Base-by-base conservation (phyloP, 2,888 invertebrate genomes). In the Gastrophysa polygoni region DNA sequence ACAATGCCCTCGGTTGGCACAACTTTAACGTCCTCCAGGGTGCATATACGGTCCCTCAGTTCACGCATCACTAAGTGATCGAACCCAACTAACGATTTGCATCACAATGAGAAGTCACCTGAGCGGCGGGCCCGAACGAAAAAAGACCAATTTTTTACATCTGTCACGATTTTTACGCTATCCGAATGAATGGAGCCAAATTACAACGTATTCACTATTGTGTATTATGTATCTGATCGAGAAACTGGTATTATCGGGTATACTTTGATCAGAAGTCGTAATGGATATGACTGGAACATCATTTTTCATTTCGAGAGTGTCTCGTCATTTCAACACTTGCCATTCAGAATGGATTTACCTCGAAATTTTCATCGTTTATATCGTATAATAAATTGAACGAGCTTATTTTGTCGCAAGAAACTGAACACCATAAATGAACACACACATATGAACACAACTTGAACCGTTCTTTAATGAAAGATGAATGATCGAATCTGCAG, bases 81-180 rank as follows among this genome's bases (percentile, higher is more conserved):
- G 71, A 70, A 72, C 71, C 8, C 68, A 73, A 76, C 76, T 75
- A 74, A 75, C 74, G 71, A 73, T 75, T 72, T 76, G 70, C 74
- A 76, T 75, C 64, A 76, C 71, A 76, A 76, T 74, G 63, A 58
- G 59, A 68, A 73, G 71, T 74, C 74, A 75, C 74, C 73, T 71
- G 71, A 73, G 68, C 57, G 59, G 63, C 59, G 61, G 28, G n/a
- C n/a, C n/a, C 49, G 38, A 61, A 63, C 58, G 62, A 66, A 61
- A 65, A 64, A 63, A 60, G 64, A 66, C 63, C 68, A 66, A 71
- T 63, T 71, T 70, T 68, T 71, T 71, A 68, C 72, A 72, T 72
- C 72, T 72, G 72, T 72, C 71, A 72, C 62, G 67, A 67, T 70
- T 69, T 70, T 67, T 59, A 59, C 50, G 63, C 63, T 65, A 69